phyloP scores from a whole-genome alignment of 2,113 vertebrate genomes.

The Syngnathus scovelli region DNA sequence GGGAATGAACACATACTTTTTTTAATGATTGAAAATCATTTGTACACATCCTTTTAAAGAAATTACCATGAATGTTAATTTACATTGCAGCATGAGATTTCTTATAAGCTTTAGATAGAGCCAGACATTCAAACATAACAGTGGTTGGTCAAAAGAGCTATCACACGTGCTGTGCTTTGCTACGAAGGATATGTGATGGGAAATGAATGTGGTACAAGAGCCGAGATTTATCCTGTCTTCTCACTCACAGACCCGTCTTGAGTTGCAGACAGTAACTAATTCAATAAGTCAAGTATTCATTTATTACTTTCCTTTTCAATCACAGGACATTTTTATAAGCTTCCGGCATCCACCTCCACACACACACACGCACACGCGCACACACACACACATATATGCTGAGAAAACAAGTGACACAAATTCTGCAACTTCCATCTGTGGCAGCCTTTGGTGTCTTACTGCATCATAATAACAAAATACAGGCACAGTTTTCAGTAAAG shows the following conservation, averaged over 20 bases:
- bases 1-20: slow-evolving; percentile 10
- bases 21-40: slow-evolving; percentile 27
- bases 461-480: slow-evolving; percentile 78
- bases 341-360: slow-evolving; percentile 57
- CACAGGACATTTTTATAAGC: slow-evolving; percentile 47
- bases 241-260: slow-evolving; percentile 63
- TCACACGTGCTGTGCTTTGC: slow-evolving; percentile 43
- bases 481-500: slow-evolving; percentile 73
- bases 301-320: slow-evolving; percentile 75
- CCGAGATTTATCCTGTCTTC: slow-evolving; percentile 56
- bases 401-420: slow-evolving; percentile 50
- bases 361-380: slow-evolving; percentile 22
- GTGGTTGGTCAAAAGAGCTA: slow-evolving; percentile 9
- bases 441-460: slow-evolving; percentile 54
- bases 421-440: slow-evolving; percentile 59
- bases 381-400: slow-evolving; percentile 21
- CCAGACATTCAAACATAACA: not conserved
- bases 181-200: slow-evolving; percentile 50
- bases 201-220: slow-evolving; percentile 57
- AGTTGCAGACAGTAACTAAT: slow-evolving; percentile 71
- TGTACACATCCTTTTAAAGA: slow-evolving; percentile 78
- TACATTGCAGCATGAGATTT: not conserved
- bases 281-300: slow-evolving; percentile 76
- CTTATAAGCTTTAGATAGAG: slow-evolving; percentile 2
- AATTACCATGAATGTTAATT: not conserved